phyloP scores from a whole-genome alignment of 2,113 vertebrate genomes.

The Ameiurus melas region DNA sequence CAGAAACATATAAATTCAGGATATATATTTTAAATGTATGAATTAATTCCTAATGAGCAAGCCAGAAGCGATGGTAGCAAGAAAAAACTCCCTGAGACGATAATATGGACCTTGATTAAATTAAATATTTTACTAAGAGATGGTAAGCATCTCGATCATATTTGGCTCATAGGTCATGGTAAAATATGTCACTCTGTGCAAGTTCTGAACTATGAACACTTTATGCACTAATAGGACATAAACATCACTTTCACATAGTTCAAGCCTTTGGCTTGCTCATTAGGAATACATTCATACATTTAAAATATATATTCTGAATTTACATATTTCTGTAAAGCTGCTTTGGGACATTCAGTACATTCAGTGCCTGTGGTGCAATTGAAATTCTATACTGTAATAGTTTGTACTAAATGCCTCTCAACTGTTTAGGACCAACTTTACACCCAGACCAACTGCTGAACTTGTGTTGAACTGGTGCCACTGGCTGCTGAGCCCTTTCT shows the following conservation, averaged over 20 bases:
- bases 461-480: neutral
- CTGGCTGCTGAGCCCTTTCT: constrained; percentile 44
- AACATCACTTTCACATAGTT: too few species aligned
- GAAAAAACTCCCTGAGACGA: too few species aligned
- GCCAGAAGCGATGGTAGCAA: too few species aligned
- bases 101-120: neutral
- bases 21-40: too few species aligned
- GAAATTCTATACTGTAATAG: neutral
- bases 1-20: too few species aligned
- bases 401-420: neutral
- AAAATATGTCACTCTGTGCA: neutral
- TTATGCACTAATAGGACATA: neutral
- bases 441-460: neutral
- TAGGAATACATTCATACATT: too few species aligned
- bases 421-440: neutral
- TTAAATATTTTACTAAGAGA: neutral
- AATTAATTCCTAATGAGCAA: too few species aligned
- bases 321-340: too few species aligned
- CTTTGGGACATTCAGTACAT: neutral
- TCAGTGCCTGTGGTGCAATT: neutral
- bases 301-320: too few species aligned
- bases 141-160: neutral
- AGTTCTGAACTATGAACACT: neutral
- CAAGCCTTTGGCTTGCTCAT: too few species aligned
- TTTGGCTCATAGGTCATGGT: neutral